Evolutionary conservation across 2,113 vertebrate genomes (phyloP).

Genomic region (Argyrosomus japonicus): DNA sequence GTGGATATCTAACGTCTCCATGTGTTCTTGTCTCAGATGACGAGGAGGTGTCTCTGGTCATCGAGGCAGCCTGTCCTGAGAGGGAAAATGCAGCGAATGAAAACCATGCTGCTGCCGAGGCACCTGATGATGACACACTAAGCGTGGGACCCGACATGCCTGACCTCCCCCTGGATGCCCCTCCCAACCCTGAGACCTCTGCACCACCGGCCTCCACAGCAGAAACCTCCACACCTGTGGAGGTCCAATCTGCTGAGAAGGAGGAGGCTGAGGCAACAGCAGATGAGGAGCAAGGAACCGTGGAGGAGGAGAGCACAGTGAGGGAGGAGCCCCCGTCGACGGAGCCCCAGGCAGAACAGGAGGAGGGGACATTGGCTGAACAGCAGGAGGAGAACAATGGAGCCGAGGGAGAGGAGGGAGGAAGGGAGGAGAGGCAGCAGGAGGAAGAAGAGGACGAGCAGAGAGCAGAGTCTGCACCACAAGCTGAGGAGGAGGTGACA

Average conservation of each 20-base stretch:
- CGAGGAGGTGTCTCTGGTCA: conserved; percentile 91
- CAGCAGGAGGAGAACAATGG: conserved; percentile 51
- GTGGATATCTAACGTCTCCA: too few species aligned
- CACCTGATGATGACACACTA: conserved; percentile 72
- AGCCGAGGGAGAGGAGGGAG: not conserved
- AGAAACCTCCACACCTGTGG: conserved; percentile 29
- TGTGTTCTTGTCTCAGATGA: conserved; percentile 86
- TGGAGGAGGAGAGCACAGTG: conserved; percentile 76
- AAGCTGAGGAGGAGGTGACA: conserved; percentile 22
- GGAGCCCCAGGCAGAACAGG: conserved; percentile 74
- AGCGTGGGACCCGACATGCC: conserved; percentile 81
- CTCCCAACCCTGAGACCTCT: conserved; percentile 63
- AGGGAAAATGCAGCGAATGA: conserved; percentile 58
- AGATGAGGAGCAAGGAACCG: conserved; percentile 25
- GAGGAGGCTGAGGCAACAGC: not conserved
- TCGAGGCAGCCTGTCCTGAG: conserved; percentile 85
- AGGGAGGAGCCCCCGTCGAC: conserved; percentile 38
- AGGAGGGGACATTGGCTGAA: conserved; percentile 55
- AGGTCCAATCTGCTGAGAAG: conserved; percentile 58
- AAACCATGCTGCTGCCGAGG: conserved; percentile 58
- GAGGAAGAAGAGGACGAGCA: conserved; percentile 37
- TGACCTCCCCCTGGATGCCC: conserved; percentile 80
- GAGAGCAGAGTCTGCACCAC: not conserved
- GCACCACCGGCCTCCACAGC: not conserved
- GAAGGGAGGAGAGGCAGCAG: conserved; percentile 16